Base-by-base conservation (phyloP, 1,140 invertebrate genomes). In the Gonatopus flavifemur region DNA sequence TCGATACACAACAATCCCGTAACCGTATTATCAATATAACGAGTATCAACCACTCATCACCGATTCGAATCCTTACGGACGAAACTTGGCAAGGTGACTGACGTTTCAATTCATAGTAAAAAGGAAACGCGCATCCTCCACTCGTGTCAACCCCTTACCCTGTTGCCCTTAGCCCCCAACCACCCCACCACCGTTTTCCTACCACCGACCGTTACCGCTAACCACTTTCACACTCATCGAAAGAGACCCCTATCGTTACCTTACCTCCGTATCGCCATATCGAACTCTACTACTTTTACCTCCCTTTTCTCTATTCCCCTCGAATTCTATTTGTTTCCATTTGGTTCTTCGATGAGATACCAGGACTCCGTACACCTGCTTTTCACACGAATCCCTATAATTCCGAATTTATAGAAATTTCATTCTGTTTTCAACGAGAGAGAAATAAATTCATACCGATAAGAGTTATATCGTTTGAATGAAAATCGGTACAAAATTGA, bases 51-150 rank as follows among this genome's bases (percentile, higher is more conserved):
- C 8, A 5, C 13, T 20, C 18, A 25, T 31, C 36, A 18, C 24
- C 48, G 57, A 30, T 8, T 16, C 41, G 57, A 66, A 56, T 69
- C 68, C 64, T 71, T 67, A 64, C 71, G 67, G 67, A 61, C 62
- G 62, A 69, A 67, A 70, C 57, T 69, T 72, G 69, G 71, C 71
- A 69, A 70, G 67, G 66, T 72, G 67, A 74, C 71, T 74, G 69
- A 61, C 64, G 70, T 64, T 57, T 61, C 47, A 46, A 64, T 69
- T 69, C 59, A 62, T 47, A 62, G 55, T 55, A 51, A 60, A 58
- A 62, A 42, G 51, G 62, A 64, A 59, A 55, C 67, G 66, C 68
- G 64, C 68, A 69, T 67, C 67, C 65, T 62, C 60, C 60, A 38
- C 19, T 48, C 45, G 36, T 44, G 36, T 52, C 40, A 55, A 43